Evolutionary conservation across 1,140 invertebrate species (phyloP).

Genomic region (Drosophila melanogaster): Release_6_plus_ISO1_MT NT_037436.4:11302001-11302500

Average conservation of each 20-base stretch:
- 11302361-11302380: too few relatives aligned
- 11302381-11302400: too few relatives aligned
- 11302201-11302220: constrained; percentile 32
- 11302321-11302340: too few relatives aligned
- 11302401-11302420: too few relatives aligned
- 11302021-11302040: constrained; percentile 11
- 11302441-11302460: background rate
- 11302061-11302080: constrained; percentile 74
- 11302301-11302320: too few relatives aligned
- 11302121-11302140: constrained; percentile 1
- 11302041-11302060: constrained; percentile 69
- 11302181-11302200: constrained; percentile 42
- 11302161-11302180: constrained; percentile 31
- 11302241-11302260: background rate
- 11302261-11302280: too few relatives aligned
- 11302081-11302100: constrained; percentile 64
- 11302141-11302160: background rate
- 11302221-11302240: constrained; percentile 16
- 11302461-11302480: background rate
- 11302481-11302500: constrained; percentile 2
- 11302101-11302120: constrained; percentile 33
- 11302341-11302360: too few relatives aligned
- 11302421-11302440: background rate
- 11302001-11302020: constrained; percentile 25
- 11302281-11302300: too few relatives aligned